phyloP scores from a whole-genome alignment of 64 coral and sea anemone genomes.

The Montipora cactus region DNA sequence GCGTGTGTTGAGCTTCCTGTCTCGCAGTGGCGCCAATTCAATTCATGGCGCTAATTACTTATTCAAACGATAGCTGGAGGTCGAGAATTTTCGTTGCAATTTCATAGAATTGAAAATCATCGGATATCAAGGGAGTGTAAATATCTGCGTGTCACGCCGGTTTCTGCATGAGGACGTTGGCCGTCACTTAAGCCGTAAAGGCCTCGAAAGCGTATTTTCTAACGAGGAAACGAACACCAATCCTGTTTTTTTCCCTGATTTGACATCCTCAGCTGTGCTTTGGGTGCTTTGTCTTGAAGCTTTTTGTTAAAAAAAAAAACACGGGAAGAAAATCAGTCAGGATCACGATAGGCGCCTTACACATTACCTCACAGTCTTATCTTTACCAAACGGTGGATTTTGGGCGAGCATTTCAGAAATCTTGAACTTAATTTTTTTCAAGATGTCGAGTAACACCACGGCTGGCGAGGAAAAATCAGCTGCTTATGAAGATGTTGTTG shows the following conservation, averaged over 20 bases:
- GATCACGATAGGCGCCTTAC: neutral
- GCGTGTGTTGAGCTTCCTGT: constrained; percentile 14
- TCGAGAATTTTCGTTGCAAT: constrained; percentile 49
- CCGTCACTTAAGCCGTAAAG: neutral
- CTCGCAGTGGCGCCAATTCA: constrained; percentile 62
- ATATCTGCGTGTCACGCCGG: constrained; percentile 37
- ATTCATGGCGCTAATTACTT: constrained; percentile 38
- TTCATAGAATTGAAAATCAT: constrained; percentile 58
- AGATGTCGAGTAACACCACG: constrained; percentile 9
- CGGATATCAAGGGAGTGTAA: constrained; percentile 45
- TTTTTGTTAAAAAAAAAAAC: constrained; percentile 32
- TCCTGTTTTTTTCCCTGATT: constrained; percentile 2
- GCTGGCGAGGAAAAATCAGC: constrained; percentile 26
- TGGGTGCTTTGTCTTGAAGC: constrained; percentile 24
- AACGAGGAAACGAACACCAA: constrained; percentile 13
- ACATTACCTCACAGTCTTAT: neutral
- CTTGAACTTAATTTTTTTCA: neutral
- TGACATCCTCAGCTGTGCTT: constrained; percentile 55
- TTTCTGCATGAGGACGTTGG: constrained; percentile 10
- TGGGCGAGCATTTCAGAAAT: neutral
- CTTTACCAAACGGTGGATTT: constrained; percentile 13
- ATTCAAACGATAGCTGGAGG: constrained; percentile 49
- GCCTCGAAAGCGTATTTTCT: constrained; percentile 15
- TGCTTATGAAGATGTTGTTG: constrained; percentile 11
- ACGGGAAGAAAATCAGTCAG: neutral